Percentiles rank a stretch among this genome's conserved stretches.
Conservation (phyloP, 1,140 invertebrate species). For the Drosophila miranda region DNA sequence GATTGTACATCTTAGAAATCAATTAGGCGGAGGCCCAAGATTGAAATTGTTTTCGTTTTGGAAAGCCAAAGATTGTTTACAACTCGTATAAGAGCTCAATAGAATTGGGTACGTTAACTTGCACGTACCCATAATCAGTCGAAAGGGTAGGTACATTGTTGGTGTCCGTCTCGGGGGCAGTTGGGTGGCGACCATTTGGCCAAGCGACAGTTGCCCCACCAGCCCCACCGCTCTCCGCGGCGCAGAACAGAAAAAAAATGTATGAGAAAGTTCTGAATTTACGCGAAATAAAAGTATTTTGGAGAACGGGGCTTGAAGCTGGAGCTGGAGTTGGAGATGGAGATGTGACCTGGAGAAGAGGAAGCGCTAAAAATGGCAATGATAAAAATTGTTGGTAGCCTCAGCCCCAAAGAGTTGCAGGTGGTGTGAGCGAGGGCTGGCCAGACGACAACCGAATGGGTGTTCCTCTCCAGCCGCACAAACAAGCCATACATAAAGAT, state of each 20-base stretch:
- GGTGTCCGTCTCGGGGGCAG: slow-evolving; percentile 61
- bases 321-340: too few relatives aligned
- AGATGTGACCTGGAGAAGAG: slow-evolving; percentile 1
- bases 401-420: slow-evolving; percentile 3
- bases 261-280: slow-evolving; percentile 72
- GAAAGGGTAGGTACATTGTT: slow-evolving; percentile 38
- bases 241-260: slow-evolving; percentile 47
- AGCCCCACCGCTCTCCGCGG: not conserved
- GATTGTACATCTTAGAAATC: too few relatives aligned
- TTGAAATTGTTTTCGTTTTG: too few relatives aligned
- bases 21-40: too few relatives aligned
- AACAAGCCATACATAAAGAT: too few relatives aligned
- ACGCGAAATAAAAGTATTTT: slow-evolving; percentile 69
- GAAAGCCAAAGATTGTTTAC: too few relatives aligned
- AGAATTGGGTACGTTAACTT: too few relatives aligned
- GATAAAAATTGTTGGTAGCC: slow-evolving; percentile 57
- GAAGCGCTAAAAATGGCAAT: slow-evolving; percentile 74
- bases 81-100: too few relatives aligned
- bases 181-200: slow-evolving; percentile 78
- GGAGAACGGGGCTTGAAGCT: not conserved
- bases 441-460: slow-evolving; percentile 72
- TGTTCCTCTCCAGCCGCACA: slow-evolving; percentile 7
- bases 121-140: slow-evolving; percentile 76
- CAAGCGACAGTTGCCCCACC: slow-evolving; percentile 54
- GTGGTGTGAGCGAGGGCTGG: slow-evolving; percentile 7